A percentile compares a stretch with the other conserved stretches of the same genome.
phyloP scores from a whole-genome alignment of 2,888 invertebrate genomes.

The Micropterix aruncella region DNA sequence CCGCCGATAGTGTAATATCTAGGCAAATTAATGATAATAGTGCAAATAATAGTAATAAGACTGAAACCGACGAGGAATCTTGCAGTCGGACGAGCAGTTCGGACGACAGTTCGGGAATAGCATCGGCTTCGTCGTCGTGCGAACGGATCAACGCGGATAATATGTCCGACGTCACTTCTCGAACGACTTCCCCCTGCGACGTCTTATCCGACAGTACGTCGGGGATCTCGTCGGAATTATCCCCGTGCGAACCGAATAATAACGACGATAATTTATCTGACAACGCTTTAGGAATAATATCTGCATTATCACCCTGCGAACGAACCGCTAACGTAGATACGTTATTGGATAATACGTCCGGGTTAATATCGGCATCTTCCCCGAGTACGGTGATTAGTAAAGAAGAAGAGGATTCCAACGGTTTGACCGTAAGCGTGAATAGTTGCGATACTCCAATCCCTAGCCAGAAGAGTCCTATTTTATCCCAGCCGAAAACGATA shows the following conservation, averaged over 20 bases:
- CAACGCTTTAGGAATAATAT: not conserved
- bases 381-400: conserved; percentile 34
- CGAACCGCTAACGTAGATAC: not conserved
- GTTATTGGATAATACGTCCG: not conserved
- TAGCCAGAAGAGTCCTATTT: conserved; percentile 55
- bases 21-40: conserved; percentile 5
- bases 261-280: not conserved
- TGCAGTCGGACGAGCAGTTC: not conserved
- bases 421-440: conserved; percentile 29
- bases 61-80: not conserved
- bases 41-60: conserved; percentile 7
- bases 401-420: conserved; percentile 25
- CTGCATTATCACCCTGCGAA: not conserved
- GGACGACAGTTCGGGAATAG: not conserved
- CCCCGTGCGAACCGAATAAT: not conserved
- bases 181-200: too few relatives aligned
- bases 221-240: not conserved
- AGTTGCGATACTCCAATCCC: conserved; percentile 12
- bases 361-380: not conserved
- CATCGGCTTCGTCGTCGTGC: not conserved
- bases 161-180: too few relatives aligned
- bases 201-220: not conserved
- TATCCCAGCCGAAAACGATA: conserved; percentile 70
- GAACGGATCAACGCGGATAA: not conserved
- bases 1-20: not conserved